phyloP scores from a whole-genome alignment of 2,113 vertebrate genomes.

The Daubentonia madagascariensis region DNA sequence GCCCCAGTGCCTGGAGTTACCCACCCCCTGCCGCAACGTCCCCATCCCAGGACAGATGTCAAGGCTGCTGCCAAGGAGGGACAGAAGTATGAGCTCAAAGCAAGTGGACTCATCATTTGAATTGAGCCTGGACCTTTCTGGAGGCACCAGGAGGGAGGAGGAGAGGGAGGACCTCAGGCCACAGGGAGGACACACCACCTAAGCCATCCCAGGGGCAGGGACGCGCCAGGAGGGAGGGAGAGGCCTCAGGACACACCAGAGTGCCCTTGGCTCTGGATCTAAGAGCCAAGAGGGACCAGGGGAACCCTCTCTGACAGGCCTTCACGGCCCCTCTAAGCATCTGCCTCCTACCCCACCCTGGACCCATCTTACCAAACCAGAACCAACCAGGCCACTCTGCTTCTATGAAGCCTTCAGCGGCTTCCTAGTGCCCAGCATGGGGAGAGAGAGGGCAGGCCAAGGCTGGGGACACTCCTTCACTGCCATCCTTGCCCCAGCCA shows the following conservation, averaged over 20 bases:
- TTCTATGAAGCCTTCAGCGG: not conserved
- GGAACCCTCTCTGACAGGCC: not conserved
- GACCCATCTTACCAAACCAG: not conserved
- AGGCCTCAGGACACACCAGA: not conserved
- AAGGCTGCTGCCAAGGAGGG: not conserved
- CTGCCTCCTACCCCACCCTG: not conserved
- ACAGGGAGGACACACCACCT: not conserved
- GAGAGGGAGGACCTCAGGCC: not conserved
- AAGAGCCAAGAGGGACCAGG: not conserved
- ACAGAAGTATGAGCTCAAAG: not conserved
- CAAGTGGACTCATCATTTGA: not conserved
- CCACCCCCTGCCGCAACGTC: too few species aligned
- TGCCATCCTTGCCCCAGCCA: not conserved
- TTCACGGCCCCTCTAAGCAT: not conserved
- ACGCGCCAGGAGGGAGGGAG: not conserved
- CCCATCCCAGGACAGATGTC: not conserved
- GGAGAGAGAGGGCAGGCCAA: not conserved
- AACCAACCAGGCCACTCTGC: not conserved
- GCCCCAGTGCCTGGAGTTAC: not conserved
- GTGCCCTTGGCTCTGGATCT: not conserved
- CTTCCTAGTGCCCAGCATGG: not conserved
- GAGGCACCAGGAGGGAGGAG: not conserved
- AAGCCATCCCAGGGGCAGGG: not conserved
- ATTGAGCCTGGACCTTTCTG: not conserved
- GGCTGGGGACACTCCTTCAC: not conserved